Base-by-base conservation (phyloP, 2,797 vertebrate species). In the Craterocephalus amniculus region DNA sequence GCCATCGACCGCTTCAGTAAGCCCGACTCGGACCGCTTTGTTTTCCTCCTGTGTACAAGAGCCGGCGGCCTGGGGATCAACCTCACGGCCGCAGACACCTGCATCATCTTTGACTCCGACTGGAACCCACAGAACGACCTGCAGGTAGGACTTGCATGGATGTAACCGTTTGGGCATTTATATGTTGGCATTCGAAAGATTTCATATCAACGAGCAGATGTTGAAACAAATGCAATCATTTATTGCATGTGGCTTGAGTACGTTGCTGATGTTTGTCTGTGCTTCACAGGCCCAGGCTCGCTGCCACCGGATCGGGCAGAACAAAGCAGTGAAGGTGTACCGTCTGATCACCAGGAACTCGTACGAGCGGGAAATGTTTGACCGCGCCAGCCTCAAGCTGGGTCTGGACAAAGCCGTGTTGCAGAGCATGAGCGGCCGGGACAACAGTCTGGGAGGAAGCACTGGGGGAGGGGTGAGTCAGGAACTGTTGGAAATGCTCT, bases 101-200 rank as follows among this genome's bases (percentile, higher is more conserved):
- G 97, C 83, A 99, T 99, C 80, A 99, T 99, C 88, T 99, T 99
- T 87, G 98, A 99, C 93, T 99, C 97, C 34, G 98, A 99, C 91
- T 99, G 98, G 98, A 99, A 99, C 92, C 98, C 98, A 72, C 98
- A 99, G 79, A 99, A 99, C 56, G 98, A 99, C 88, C 95, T 99
- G 87, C 98, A 99, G 97, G 98, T 99, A 89, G 1, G 4, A 34
- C 52, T 55, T 14, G 56, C 29, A 55, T 59, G 12, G n/a, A 52
- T 24, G 49, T 16, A 16, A 26, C 7, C 9, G 27, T 31, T 55
- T 29, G 8, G 7, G 18, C 52, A 9, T 31, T 54, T 16, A 4
- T 31, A 9, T 27, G 26, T 13, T n/a, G 43, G 20, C 45, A 22
- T 48, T 48, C 11, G n/a, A 48, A 22, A 11, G 3, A n/a, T n/a